A percentile compares a stretch with the other conserved stretches of the same genome.
These are phyloP conservation scores for Tamandua tetradactyla DNA, from an alignment of 2,797 vertebrate genomes.

Conservation along the genomic window DNA sequence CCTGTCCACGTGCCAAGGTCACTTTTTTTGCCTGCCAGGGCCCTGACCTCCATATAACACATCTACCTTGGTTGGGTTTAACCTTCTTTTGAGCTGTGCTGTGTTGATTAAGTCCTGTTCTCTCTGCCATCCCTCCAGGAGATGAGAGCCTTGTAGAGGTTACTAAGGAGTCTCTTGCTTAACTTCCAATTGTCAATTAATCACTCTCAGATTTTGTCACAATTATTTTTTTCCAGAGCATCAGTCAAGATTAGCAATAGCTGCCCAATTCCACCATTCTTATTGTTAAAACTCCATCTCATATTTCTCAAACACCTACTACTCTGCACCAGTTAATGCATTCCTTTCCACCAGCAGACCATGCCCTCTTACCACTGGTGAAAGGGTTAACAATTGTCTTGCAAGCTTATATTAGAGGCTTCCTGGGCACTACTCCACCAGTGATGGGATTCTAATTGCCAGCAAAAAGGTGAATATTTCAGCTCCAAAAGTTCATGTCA, in stretches of 20 bases:
- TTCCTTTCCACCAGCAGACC: neutral
- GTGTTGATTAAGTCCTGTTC: neutral
- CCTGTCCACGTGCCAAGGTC: neutral
- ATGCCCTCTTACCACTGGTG: neutral
- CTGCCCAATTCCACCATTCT: neutral
- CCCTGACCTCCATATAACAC: neutral
- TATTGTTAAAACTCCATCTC: neutral
- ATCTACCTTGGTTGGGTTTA: neutral
- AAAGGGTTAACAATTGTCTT: neutral
- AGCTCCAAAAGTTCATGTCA: neutral
- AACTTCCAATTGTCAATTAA: neutral
- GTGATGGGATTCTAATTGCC: neutral
- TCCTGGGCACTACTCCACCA: neutral
- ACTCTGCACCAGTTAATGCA: neutral
- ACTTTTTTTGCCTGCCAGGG: neutral
- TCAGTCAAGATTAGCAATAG: neutral
- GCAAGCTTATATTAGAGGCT: neutral
- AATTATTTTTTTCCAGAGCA: neutral
- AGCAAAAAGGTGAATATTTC: neutral
- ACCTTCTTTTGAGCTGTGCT: constrained; percentile 31
- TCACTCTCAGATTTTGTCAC: neutral
- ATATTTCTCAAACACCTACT: neutral
- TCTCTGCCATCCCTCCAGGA: neutral
- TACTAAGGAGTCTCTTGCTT: neutral
- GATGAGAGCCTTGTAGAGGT: neutral